Evolutionary conservation across 1,140 invertebrate species (phyloP), one percentile per base, ranked within the genome.

Genomic region (Platyscapa corneri): DNA sequence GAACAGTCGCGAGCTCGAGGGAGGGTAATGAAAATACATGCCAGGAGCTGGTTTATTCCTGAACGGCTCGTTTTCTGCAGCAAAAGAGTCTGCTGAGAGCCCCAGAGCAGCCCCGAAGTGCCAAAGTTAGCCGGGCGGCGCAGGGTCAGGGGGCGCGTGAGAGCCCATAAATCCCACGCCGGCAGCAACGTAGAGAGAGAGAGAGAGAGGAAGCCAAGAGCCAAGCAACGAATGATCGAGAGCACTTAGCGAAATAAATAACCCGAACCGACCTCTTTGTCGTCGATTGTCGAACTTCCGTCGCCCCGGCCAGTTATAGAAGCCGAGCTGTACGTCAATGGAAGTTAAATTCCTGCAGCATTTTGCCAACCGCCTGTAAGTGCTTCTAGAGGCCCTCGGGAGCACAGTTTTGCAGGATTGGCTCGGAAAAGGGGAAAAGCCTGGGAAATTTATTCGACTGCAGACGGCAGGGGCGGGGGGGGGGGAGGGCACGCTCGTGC

Each of bases 171-270:
- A 85, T 85, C 37, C 42, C 30, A 3, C 23, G 12, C 23, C 14
- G 67, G 16, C 18, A 12, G 67, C 18, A 27, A 32, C 5, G 14
- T 16, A 79, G 16, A 49, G 30, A 23, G 32, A 10, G n/a, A 30
- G 32, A 10, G 12, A n/a, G 12, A 30, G 77, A 60, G 60, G 65
- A 23, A 27, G 34, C 7, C 42, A 30, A 88, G 86, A 88, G 87
- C 90, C 87, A 90, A 91, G 91, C 90, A 90, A 90, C 90, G 89
- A 91, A 91, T 90, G 92, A 91, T 92, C 89, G 90, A 89, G 91
- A 92, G 91, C 91, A 92, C 92, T 92, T 92, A 92, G 90, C 87
- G 91, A 92, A 92, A 92, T 92, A 92, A 92, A 92, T 92, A 92
- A 92, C 91, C 87, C 84, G 84, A 88, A 87, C 87, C 89, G 89